A percentile compares a stretch with the other conserved stretches of the same genome.
Evolutionary conservation across 2,888 invertebrate genomes (phyloP).

Genomic region (Scaeva pyrastri): DNA sequence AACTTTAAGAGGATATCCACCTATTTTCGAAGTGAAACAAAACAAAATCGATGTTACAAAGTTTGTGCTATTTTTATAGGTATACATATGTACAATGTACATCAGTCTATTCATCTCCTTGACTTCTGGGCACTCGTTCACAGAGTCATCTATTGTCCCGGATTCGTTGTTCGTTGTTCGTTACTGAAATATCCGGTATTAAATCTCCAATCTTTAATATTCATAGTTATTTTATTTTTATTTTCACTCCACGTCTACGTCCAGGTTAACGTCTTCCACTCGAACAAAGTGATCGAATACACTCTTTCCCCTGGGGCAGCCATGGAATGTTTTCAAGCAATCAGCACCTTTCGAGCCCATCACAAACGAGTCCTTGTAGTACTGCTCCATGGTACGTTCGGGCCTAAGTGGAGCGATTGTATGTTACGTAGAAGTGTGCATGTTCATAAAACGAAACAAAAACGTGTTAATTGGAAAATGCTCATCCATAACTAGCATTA

Average conservation of each 20-base stretch:
- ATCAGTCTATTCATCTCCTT: background rate
- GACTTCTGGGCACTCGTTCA: background rate
- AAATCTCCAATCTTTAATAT: slow-evolving; percentile 1
- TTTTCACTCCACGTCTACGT: slow-evolving; percentile 11
- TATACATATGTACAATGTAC: background rate
- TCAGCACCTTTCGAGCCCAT: slow-evolving; percentile 53
- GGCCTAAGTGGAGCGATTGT: too few relatives aligned
- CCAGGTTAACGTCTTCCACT: slow-evolving; percentile 35
- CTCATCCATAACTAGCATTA: slow-evolving; percentile 7
- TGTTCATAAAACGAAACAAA: background rate
- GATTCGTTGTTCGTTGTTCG: too few relatives aligned
- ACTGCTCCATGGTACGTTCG: slow-evolving; percentile 53
- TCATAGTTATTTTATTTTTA: slow-evolving; percentile 29
- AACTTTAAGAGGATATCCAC: too few relatives aligned
- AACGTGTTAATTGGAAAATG: slow-evolving; percentile 7
- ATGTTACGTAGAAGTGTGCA: background rate
- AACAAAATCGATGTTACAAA: background rate
- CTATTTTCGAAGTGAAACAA: background rate
- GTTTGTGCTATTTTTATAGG: background rate
- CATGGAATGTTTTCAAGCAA: slow-evolving; percentile 47
- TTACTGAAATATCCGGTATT: background rate
- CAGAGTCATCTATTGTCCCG: background rate
- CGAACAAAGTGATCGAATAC: slow-evolving; percentile 60
- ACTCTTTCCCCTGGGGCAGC: slow-evolving; percentile 49
- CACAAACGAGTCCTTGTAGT: slow-evolving; percentile 50